Evolutionary conservation across 2,797 vertebrate species (phyloP), one percentile per base, ranked within the genome.

Genomic region (Echeneis naucrates): DNA sequence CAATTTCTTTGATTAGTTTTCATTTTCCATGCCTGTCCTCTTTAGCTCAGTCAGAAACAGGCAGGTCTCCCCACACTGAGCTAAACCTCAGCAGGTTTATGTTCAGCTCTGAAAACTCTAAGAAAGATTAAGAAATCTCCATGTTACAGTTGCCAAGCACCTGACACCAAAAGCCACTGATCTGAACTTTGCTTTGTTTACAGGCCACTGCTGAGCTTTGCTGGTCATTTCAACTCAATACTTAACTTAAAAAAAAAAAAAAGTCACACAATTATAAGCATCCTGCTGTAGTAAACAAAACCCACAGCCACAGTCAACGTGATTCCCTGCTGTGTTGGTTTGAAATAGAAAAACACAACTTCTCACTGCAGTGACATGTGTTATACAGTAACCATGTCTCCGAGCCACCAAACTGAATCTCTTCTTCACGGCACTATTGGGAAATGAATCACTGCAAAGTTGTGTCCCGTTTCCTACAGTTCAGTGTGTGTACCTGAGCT

Each of bases 121-220:
- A n/a, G n/a, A n/a, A n/a, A n/a, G n/a, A 65, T 33, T 37, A 62
- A 82, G 69, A 92, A 92, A 91, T 80, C 85, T 68, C 68, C 84
- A 89, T 77, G 59, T 65, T 63, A 37, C 38, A 61, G 48, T n/a
- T 65, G n/a, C 32, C 0, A n/a, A 72, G 64, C 80, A 82, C 75
- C 77, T 68, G 77, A 87, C 66, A 30, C 73, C 10, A 38, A 37
- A 69, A 81, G 56, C 50, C 35, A 48, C 53, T 9, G 21, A 53
- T 21, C 6, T 77, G 72, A 78, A 89, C 70, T 72, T 79, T 84
- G 81, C 24, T 75, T 75, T 69, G 51, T 44, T 75, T 21, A 52
- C 66, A 73, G 45, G 19, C 60, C 10, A 27, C 75, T 33, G 74
- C 55, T 14, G 27, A 62, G 64, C 56, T 38, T 17, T 4, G 4